Percentiles rank a stretch among this genome's conserved stretches.
Evolutionary conservation across 2,113 vertebrate species (phyloP).

Genomic region (Eidolon helvum): DNA sequence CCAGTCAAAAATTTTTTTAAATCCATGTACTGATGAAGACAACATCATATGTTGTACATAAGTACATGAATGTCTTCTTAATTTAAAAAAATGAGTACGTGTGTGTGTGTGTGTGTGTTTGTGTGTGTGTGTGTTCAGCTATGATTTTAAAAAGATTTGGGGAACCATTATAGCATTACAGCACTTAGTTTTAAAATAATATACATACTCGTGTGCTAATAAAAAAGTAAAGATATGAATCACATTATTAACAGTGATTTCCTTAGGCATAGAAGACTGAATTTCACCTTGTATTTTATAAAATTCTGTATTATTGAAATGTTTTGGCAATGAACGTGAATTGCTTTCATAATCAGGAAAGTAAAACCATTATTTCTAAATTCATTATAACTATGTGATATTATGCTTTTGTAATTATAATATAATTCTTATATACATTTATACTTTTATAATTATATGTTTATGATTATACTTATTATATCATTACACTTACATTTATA

Average conservation of each 20-base stretch:
- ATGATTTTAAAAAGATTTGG: not conserved
- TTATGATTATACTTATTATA: not conserved
- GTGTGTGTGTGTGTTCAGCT: not conserved
- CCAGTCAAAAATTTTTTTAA: not conserved
- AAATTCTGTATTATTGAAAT: not conserved
- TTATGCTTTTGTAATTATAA: not conserved
- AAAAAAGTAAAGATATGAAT: not conserved
- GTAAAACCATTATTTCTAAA: not conserved
- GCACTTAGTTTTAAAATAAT: not conserved
- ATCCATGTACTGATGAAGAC: not conserved
- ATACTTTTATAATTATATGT: not conserved
- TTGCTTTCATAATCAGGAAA: not conserved
- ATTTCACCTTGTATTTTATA: conserved; percentile 27
- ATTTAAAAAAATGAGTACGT: not conserved
- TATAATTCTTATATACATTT: not conserved
- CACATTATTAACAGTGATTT: not conserved
- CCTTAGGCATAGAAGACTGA: not conserved
- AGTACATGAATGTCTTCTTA: not conserved
- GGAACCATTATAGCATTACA: not conserved
- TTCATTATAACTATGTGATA: not conserved
- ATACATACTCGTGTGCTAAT: not conserved
- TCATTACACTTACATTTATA: not conserved
- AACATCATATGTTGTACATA: not conserved
- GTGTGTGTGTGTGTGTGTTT: not conserved
- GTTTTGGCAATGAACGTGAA: not conserved